These are phyloP conservation scores for Cheumatopsyche charites DNA, from an alignment of 1,140 invertebrate genomes.

Conservation along the genomic window DNA sequence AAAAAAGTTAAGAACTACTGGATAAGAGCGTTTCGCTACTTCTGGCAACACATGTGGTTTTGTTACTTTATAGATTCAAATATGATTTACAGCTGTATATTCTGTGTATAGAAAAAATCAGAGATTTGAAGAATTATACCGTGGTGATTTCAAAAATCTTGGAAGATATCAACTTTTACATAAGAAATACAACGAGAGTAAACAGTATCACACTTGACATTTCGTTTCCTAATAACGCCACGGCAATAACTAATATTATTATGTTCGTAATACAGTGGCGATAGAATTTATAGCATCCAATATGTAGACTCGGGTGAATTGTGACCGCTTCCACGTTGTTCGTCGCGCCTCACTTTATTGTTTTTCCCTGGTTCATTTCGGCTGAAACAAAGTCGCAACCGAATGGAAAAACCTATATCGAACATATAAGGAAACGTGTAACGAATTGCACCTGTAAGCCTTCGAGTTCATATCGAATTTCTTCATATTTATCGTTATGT, in stretches of 20 bases:
- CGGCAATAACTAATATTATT: constrained; percentile 46
- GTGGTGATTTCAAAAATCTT: no score
- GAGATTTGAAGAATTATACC: not conserved
- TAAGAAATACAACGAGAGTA: no score
- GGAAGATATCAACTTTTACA: no score
- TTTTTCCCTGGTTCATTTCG: constrained; percentile 11
- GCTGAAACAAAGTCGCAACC: not conserved
- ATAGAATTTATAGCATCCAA: constrained; percentile 44
- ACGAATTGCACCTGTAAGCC: no score
- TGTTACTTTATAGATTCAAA: no score
- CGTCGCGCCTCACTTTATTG: constrained; percentile 39
- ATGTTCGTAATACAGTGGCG: constrained; percentile 44
- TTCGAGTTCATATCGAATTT: not conserved
- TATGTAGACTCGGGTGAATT: constrained; percentile 39
- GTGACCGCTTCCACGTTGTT: constrained; percentile 36
- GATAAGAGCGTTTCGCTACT: not conserved
- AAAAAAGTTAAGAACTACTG: no score
- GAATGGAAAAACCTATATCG: not conserved
- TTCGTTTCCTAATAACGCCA: constrained; percentile 46
- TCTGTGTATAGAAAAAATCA: no score
- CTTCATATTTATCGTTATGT: no score
- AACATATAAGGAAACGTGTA: not conserved
- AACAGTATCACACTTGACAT: constrained; percentile 7
- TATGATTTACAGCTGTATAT: no score
- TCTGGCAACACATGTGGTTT: not conserved